Percentiles rank a stretch among this genome's conserved stretches.
These are phyloP conservation scores for Corythornis cristatus DNA, from an alignment of 2,113 vertebrate genomes.

Conservation along the genomic window DNA sequence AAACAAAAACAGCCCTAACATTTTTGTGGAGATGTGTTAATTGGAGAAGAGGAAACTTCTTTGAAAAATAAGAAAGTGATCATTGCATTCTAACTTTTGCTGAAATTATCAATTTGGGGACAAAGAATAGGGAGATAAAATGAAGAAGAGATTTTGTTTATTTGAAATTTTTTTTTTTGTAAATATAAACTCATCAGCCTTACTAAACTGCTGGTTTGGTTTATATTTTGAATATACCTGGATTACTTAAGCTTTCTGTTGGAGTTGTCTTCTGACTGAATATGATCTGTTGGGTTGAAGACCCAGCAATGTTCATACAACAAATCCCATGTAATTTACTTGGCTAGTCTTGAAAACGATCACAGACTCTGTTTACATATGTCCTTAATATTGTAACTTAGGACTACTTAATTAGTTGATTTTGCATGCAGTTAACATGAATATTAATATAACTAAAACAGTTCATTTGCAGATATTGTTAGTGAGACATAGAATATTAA, in stretches of 20 bases:
- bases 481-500: slow-evolving; percentile 33
- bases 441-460: slow-evolving; percentile 44
- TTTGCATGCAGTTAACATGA: slow-evolving; percentile 40
- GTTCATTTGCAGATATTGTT: slow-evolving; percentile 42
- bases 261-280: slow-evolving; percentile 1
- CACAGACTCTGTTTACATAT: neutral
- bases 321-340: neutral
- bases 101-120: neutral
- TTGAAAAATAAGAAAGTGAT: neutral
- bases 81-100: neutral
- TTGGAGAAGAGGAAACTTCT: neutral
- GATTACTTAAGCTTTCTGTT: neutral
- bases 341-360: slow-evolving; percentile 27
- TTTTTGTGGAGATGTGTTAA: neutral
- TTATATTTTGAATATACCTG: slow-evolving; percentile 1
- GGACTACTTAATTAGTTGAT: slow-evolving; percentile 49
- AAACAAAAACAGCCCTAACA: neutral
- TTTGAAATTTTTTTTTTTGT: neutral
- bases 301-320: neutral
- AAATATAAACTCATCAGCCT: neutral
- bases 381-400: slow-evolving; percentile 19
- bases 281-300: neutral
- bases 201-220: neutral
- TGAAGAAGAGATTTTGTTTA: neutral
- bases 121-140: neutral